A percentile compares a stretch with the other conserved stretches of the same genome.
Evolutionary conservation across 92 coral and sea anemone genomes (phyloP).

Genomic region (Desmophyllum pertusum): DNA sequence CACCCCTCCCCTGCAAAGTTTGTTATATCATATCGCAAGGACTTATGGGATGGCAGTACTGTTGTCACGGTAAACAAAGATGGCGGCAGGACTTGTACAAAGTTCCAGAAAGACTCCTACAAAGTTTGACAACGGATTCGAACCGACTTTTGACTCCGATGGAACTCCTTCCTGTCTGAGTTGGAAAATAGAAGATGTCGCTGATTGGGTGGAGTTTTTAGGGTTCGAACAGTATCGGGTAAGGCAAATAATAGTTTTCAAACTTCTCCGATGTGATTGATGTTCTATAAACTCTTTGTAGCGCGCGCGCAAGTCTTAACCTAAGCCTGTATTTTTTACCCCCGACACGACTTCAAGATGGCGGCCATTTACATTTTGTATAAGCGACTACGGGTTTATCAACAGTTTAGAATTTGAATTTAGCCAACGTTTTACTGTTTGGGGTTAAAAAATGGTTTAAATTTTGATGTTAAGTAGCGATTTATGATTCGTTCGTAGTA

Average conservation of each 20-base stretch:
- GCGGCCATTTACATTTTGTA: too few species aligned
- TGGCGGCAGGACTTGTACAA: constrained; percentile 81
- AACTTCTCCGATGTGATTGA: neutral
- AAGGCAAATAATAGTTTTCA: constrained; percentile 1
- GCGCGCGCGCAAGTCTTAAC: neutral
- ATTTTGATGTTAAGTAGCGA: too few species aligned
- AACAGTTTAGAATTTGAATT: too few species aligned
- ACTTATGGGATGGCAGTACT: constrained; percentile 9
- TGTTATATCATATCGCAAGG: neutral
- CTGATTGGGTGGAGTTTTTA: constrained; percentile 94
- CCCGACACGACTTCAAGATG: too few species aligned
- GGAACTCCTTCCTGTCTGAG: constrained; percentile 87
- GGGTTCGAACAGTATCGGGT: constrained; percentile 94
- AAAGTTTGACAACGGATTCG: constrained; percentile 81
- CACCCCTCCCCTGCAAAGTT: too few species aligned
- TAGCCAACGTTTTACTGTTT: too few species aligned
- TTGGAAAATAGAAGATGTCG: constrained; percentile 94
- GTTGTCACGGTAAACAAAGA: constrained; percentile 84
- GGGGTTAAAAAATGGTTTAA: too few species aligned
- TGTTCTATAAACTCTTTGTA: neutral
- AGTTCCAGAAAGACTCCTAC: constrained; percentile 90
- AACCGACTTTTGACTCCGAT: constrained; percentile 84
- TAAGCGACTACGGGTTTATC: too few species aligned
- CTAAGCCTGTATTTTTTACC: too few species aligned
- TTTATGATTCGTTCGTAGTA: too few species aligned